Evolutionary conservation across 2,888 invertebrate species (phyloP), one percentile per base, ranked within the genome.

Genomic region (Girardia tigrina): DNA sequence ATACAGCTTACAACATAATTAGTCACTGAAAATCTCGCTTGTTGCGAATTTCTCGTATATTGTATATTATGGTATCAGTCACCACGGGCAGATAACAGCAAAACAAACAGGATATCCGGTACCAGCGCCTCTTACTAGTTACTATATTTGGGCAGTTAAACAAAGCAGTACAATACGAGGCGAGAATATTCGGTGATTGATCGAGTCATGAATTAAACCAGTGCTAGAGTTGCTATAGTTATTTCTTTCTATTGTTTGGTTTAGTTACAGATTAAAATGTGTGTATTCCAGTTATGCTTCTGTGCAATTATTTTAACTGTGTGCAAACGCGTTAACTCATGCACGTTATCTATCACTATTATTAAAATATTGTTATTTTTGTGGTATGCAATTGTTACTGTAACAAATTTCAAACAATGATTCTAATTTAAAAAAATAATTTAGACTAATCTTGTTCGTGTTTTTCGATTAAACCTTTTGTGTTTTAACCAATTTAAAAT

Each of bases 141-240:
- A 56, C 56, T 56, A 56, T 56, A 56, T 56, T 56, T 56, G 56
- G 56, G 56, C 56, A 56, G 56, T 56, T 56, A 56, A 56, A 56
- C 56, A 56, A 56, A 56, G 56, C n/a, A 56, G 23, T 56, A 56
- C 56, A 16, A 56, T 12, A 23, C 56, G n/a, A 12, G 56, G 56
- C 56, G 56, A 56, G 56, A 56, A 56, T 56, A 56, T 20, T 56
- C 56, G 23, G 56, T n/a, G 56, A 56, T 6, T 56, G 56, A 56
- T 56, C 56, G 56, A 56, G n/a, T 56, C 56, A 56, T 56, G 2
- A 23, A 56, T 56, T 56, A 56, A 20, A 56, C 23, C n/a, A 23
- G 56, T 56, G 4, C 56, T 56, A 56, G 56, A 56, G 56, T 56
- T 56, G 56, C 56, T 56, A 56, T 56, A 56, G 56, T 20, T 23